Conservation (phyloP, 2,888 invertebrate genomes). For the Argyresthia albistria region DNA sequence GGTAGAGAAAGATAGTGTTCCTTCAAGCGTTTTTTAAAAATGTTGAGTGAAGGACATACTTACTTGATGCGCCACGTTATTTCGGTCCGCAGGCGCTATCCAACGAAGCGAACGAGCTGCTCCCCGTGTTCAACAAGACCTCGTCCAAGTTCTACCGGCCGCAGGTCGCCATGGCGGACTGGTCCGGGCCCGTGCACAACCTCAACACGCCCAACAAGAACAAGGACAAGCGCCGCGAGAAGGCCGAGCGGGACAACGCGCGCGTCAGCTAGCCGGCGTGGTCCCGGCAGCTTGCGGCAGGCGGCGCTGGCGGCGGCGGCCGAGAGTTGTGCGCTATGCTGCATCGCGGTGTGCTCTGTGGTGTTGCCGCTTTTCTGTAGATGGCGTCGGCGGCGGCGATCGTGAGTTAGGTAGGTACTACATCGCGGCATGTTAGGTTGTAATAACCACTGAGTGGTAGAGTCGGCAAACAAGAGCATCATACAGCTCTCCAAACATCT, state of each 20-base stretch:
- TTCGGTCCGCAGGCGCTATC: slow-evolving; percentile 81
- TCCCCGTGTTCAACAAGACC: slow-evolving; percentile 98
- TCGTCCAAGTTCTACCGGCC: slow-evolving; percentile 92
- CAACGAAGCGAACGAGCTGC: slow-evolving; percentile 96
- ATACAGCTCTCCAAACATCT: too few species aligned
- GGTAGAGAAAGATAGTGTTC: too few species aligned
- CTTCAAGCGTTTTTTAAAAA: too few species aligned
- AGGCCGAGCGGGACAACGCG: background rate
- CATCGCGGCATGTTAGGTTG: too few species aligned
- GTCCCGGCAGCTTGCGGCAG: background rate
- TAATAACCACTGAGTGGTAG: too few species aligned
- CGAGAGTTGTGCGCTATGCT: too few species aligned
- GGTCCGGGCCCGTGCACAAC: slow-evolving; percentile 75
- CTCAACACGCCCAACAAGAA: slow-evolving; percentile 8
- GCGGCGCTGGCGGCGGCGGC: background rate
- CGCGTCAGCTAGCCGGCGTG: background rate
- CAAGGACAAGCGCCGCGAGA: background rate
- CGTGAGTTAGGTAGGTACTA: too few species aligned
- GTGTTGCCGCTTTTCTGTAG: background rate
- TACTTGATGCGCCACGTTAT: too few species aligned
- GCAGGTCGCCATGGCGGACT: slow-evolving; percentile 87
- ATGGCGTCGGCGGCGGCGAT: background rate
- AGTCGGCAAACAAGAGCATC: too few species aligned
- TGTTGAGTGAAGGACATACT: too few species aligned
- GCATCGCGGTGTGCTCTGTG: background rate